These are phyloP conservation scores for Mesitornis unicolor DNA, from an alignment of 2,113 vertebrate genomes.

Conservation along the genomic window DNA sequence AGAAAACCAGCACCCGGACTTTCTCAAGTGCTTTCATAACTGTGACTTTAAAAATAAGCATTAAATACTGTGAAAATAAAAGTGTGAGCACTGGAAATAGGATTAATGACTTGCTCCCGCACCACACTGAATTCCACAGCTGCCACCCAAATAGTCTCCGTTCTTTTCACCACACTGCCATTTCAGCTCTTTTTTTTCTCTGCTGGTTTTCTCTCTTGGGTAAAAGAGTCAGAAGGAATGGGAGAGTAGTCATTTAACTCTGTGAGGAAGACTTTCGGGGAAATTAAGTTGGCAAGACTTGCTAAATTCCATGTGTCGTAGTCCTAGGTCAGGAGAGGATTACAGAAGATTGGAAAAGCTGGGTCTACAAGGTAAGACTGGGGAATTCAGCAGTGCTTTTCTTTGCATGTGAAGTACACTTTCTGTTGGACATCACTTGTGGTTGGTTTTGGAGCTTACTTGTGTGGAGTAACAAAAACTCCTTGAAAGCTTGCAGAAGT, in stretches of 20 bases:
- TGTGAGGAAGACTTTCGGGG: not conserved
- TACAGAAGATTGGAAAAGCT: not conserved
- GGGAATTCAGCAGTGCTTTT: not conserved
- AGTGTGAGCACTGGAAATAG: not conserved
- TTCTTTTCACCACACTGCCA: not conserved
- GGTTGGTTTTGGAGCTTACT: not conserved
- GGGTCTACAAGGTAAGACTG: not conserved
- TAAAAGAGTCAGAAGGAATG: not conserved
- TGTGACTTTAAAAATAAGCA: not conserved
- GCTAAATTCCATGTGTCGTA: not conserved
- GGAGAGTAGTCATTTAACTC: not conserved
- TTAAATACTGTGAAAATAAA: not conserved
- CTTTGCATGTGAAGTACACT: not conserved
- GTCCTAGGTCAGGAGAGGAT: not conserved
- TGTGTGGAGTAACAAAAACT: not conserved
- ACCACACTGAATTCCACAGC: not conserved
- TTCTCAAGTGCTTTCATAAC: not conserved
- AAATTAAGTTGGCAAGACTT: not conserved
- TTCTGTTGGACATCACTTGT: not conserved
- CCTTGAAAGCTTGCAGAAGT: not conserved
- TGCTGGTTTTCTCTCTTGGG: not conserved
- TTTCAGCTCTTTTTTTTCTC: not conserved
- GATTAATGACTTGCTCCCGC: not conserved
- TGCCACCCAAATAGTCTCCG: not conserved
- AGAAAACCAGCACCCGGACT: not conserved